Percentiles rank a stretch among this genome's conserved stretches.
These are phyloP conservation scores for Diachrysia chrysitis DNA, from an alignment of 2,888 invertebrate species.

Conservation along the genomic window DNA sequence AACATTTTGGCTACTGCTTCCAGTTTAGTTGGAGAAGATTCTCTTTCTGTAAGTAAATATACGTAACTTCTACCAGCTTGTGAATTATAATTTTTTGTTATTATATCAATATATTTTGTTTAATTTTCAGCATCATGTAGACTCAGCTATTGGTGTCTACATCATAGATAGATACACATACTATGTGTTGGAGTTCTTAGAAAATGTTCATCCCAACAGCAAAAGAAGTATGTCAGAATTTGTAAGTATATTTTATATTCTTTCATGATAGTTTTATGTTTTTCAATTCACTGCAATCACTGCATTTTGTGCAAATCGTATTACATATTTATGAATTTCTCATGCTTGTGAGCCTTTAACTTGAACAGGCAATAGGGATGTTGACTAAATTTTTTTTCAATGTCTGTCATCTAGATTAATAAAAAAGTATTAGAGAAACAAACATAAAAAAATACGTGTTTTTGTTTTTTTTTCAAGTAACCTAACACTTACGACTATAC, in stretches of 20 bases:
- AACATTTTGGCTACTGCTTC: slow-evolving; percentile 99
- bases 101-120: background rate
- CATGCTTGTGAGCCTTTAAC: too few relatives aligned
- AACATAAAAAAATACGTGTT: too few relatives aligned
- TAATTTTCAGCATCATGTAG: slow-evolving; percentile 97
- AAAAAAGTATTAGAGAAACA: too few relatives aligned
- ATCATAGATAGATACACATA: slow-evolving; percentile 99
- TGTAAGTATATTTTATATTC: slow-evolving; percentile 90
- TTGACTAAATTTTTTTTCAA: too few relatives aligned
- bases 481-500: too few relatives aligned
- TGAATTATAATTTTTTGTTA: background rate
- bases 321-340: too few relatives aligned
- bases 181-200: slow-evolving; percentile 98
- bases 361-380: too few relatives aligned
- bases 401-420: too few relatives aligned
- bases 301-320: too few relatives aligned
- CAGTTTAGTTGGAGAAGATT: slow-evolving; percentile 99
- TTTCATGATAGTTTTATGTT: background rate
- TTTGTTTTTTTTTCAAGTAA: too few relatives aligned
- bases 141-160: slow-evolving; percentile 99
- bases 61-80: background rate
- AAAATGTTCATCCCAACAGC: slow-evolving; percentile 96
- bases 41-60: slow-evolving; percentile 93
- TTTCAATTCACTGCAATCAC: background rate
- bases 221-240: slow-evolving; percentile 97